These are phyloP conservation scores for Vireo altiloquus DNA, from an alignment of 2,113 vertebrate species.

Conservation along the genomic window DNA sequence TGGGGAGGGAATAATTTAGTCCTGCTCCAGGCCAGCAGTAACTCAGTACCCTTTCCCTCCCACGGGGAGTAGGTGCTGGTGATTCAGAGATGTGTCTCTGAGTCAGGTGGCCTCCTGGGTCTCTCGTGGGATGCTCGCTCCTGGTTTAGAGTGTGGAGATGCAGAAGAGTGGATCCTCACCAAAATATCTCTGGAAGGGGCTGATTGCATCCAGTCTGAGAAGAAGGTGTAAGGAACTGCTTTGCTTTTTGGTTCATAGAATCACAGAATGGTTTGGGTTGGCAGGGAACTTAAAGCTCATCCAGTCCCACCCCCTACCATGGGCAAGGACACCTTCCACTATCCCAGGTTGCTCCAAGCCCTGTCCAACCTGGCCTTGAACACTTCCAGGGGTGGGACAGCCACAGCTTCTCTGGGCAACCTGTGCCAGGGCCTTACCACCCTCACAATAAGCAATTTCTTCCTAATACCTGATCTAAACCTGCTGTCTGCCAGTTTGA, in stretches of 20 bases:
- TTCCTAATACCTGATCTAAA: background rate
- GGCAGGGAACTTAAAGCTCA: background rate
- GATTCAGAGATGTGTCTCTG: slow-evolving; percentile 41
- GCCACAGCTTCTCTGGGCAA: background rate
- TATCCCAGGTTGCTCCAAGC: background rate
- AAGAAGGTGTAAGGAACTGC: background rate
- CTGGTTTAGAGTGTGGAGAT: background rate
- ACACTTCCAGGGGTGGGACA: background rate
- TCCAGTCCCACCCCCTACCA: fast-evolving
- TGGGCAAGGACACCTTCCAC: background rate
- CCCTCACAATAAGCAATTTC: background rate
- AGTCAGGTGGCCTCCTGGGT: slow-evolving; percentile 27
- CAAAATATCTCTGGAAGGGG: background rate
- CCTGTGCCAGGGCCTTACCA: background rate
- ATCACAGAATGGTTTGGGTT: background rate
- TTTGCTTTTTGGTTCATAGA: background rate
- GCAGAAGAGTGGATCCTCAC: background rate
- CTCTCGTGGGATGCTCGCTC: background rate
- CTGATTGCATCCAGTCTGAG: background rate
- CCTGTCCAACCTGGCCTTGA: fast-evolving
- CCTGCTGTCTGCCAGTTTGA: background rate
- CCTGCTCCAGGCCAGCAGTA: background rate
- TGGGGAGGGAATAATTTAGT: background rate
- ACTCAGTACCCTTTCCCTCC: slow-evolving; percentile 2
- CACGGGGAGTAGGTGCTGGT: slow-evolving; percentile 25